Evolutionary conservation across 2,113 vertebrate species (phyloP), one percentile per base, ranked within the genome.

Genomic region (Seriola aureovittata): DNA sequence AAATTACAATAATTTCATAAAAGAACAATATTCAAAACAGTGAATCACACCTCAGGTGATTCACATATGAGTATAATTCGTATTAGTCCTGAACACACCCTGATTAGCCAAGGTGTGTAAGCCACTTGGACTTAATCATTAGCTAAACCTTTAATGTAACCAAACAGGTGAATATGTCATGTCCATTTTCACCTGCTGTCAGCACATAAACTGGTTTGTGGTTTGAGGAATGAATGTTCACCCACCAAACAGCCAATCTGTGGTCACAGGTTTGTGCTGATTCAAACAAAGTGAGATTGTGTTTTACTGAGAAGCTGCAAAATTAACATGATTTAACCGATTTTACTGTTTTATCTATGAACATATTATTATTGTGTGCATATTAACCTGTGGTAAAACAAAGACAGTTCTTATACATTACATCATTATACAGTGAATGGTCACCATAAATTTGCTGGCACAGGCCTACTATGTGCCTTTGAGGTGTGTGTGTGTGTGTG

Each of bases 51-150:
- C 59, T 64, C 40, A 3, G 32, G 21, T 84, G 57, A 84, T 52
- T 81, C 71, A 76, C 11, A 50, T 32, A 40, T 14, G 10, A 59
- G 6, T 40, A 72, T 40, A 42, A 46, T 58, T 67, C 80, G 62
- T 59, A 19, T 63, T 69, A 71, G 59, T 65, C 57, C 14, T 77
- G 21, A 19, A 38, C 81, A 38, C 79, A 59, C 75, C 80, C 72
- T 75, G 72, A 82, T 81, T 73, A 67, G 36, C 71, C 48, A 32
- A n/a, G 77, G 3, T 55, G 19, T 48, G 80, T 46, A 64, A 83
- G 46, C 29, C 36, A 38, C 42, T 48, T 63, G 12, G 29, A 63
- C 64, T 69, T 82, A 86, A 88, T 86, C 58, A 85, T 90, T 81
- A 83, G 50, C 67, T 58, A 62, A 60, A 7, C 9, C 46, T 67